Evolutionary conservation across 64 coral and sea anemone genomes (phyloP).

Genomic region (Montipora efflorescens): DNA sequence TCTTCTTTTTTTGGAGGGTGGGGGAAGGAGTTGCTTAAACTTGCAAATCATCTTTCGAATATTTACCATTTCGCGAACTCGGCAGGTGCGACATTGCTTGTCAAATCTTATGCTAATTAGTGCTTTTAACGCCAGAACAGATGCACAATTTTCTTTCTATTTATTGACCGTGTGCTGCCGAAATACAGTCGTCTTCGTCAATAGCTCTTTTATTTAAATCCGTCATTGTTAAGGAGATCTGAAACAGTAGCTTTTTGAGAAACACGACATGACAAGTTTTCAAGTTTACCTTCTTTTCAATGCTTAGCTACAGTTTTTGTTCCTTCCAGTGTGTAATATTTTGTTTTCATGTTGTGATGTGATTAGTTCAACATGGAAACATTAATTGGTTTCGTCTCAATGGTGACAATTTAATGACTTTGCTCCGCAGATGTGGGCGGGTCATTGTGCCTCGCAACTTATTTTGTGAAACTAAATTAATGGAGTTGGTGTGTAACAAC

Average conservation of each 20-base stretch:
- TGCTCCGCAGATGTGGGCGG: not conserved
- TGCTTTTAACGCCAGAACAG: not conserved
- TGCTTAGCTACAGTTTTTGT: not conserved
- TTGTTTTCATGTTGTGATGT: not conserved
- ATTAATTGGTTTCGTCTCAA: not conserved
- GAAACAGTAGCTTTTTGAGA: not conserved
- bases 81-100: conserved; percentile 13
- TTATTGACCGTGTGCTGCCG: no score
- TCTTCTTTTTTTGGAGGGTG: no score
- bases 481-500: no score
- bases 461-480: no score
- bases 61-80: not conserved
- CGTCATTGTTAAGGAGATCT: not conserved
- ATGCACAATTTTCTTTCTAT: not conserved
- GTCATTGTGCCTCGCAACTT: not conserved
- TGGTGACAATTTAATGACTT: not conserved
- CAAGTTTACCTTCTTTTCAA: not conserved
- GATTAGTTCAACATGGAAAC: no score
- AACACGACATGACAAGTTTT: not conserved
- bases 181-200: no score
- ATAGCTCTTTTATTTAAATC: not conserved
- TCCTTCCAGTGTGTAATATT: not conserved
- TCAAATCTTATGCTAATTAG: conserved; percentile 18
- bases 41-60: not conserved
- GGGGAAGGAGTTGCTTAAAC: no score